A percentile compares a stretch with the other conserved stretches of the same genome.
Conservation (phyloP, 2,113 vertebrate species). For the Archilochus colubris region DNA sequence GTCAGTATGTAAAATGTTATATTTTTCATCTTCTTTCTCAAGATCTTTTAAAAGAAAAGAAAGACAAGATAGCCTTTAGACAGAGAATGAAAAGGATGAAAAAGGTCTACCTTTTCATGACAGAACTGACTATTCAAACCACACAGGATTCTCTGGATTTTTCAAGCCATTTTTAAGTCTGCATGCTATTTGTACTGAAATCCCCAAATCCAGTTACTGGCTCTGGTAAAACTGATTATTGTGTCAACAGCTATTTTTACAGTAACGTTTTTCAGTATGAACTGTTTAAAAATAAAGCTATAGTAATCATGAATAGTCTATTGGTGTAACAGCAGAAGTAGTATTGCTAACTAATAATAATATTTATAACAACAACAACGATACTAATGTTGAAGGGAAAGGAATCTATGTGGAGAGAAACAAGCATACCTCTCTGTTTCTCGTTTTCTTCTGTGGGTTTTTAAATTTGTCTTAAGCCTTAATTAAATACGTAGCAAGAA, state of each 20-base stretch:
- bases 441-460: neutral
- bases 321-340: neutral
- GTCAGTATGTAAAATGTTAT: constrained; percentile 1
- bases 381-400: neutral
- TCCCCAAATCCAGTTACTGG: constrained; percentile 12
- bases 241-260: neutral
- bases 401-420: neutral
- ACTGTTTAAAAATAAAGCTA: neutral
- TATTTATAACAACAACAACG: neutral
- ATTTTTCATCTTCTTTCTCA: constrained; percentile 24
- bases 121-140: neutral
- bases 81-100: neutral
- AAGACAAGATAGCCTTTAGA: neutral
- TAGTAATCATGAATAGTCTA: neutral
- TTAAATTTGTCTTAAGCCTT: neutral
- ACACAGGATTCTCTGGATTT: constrained; percentile 2
- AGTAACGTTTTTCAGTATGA: neutral
- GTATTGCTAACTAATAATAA: fast-evolving
- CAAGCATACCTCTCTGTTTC: neutral
- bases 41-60: neutral
- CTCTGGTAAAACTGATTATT: neutral
- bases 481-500: neutral
- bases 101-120: neutral
- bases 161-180: neutral
- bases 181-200: neutral